Evolutionary conservation across 2,797 vertebrate species (phyloP).

Genomic region (Schizothorax lantsangensis): DNA sequence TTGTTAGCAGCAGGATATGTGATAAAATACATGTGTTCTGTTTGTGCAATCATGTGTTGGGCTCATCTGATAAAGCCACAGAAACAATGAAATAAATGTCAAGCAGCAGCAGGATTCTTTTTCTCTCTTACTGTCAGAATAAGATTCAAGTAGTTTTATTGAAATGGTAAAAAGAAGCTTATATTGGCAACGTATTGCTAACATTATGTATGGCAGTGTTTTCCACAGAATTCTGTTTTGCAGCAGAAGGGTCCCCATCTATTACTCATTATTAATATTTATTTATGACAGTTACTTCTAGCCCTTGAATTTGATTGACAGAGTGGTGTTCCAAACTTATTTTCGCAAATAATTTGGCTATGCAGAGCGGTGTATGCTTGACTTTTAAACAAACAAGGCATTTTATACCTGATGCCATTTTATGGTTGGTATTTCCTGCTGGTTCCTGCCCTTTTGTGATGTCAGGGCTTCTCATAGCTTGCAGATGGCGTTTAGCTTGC

Average conservation of each 20-base stretch:
- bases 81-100: conserved; percentile 21
- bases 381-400: background rate
- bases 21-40: conserved; percentile 18
- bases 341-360: background rate
- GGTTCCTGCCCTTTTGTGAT: background rate
- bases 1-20: conserved; percentile 28
- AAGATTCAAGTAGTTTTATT: conserved; percentile 3
- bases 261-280: background rate
- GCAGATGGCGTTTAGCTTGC: background rate
- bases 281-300: background rate
- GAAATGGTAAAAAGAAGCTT: background rate
- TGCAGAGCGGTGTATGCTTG: background rate
- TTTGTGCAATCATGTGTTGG: background rate
- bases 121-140: background rate
- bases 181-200: background rate
- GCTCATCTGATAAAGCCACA: background rate
- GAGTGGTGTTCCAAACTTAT: background rate
- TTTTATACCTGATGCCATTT: background rate
- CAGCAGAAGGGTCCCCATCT: background rate
- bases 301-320: background rate
- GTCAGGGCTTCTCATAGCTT: background rate
- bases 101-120: background rate
- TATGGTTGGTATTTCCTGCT: background rate
- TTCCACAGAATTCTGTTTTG: background rate
- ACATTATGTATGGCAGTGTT: background rate